These are phyloP conservation scores for Eupithecia centaureata DNA, from an alignment of 2,888 invertebrate species.

Conservation along the genomic window DNA sequence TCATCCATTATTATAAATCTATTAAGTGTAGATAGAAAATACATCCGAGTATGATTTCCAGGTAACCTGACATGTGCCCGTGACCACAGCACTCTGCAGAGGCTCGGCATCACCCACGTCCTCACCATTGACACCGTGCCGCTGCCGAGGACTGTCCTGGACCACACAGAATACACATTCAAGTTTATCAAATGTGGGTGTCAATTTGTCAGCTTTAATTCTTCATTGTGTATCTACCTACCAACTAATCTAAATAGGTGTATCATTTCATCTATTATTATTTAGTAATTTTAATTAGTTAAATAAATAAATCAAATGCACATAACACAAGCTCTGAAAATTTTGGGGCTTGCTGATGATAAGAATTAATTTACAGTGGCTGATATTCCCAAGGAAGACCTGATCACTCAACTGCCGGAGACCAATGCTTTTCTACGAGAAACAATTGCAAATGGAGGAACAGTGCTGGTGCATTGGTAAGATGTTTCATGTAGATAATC, in stretches of 20 bases:
- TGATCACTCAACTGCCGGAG: constrained; percentile 90
- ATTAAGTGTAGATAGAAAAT: no score
- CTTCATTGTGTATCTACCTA: not conserved
- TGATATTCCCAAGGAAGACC: constrained; percentile 93
- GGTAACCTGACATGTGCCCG: constrained; percentile 93
- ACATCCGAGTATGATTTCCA: constrained; percentile 61
- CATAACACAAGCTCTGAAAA: no score
- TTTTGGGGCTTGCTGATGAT: no score
- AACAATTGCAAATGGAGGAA: constrained; percentile 85
- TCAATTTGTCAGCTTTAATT: not conserved
- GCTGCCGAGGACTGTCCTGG: constrained; percentile 88
- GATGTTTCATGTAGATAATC: not conserved
- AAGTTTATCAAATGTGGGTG: constrained; percentile 89
- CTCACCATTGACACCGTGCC: constrained; percentile 94
- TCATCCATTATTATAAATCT: no score
- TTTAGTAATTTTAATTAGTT: no score
- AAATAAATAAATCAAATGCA: no score
- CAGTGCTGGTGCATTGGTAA: constrained; percentile 94
- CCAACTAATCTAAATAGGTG: no score
- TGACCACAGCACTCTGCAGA: constrained; percentile 86
- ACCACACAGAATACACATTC: constrained; percentile 85
- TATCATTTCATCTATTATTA: no score
- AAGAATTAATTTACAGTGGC: constrained; percentile 84
- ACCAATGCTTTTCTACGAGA: constrained; percentile 90
- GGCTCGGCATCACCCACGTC: constrained; percentile 88